Conservation (phyloP, 2,113 vertebrate genomes). For the Rhynchomys soricoides region DNA sequence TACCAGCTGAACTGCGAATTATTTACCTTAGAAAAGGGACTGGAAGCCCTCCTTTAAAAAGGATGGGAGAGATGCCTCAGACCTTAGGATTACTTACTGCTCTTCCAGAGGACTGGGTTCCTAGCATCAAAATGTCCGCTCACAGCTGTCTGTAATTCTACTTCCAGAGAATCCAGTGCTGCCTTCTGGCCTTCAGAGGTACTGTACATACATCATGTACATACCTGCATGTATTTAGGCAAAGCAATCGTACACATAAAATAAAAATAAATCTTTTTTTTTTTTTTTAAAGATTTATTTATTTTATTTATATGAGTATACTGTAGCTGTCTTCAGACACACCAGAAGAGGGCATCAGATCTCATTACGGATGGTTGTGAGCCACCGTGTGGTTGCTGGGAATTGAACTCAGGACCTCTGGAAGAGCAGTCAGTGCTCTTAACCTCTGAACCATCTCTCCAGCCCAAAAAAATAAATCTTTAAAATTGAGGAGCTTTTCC, state of each 20-base stretch:
- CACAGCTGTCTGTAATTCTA: background rate
- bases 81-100: background rate
- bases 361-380: too few relatives aligned
- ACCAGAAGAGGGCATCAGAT: too few relatives aligned
- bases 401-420: too few relatives aligned
- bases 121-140: background rate
- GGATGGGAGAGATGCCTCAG: background rate
- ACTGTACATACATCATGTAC: background rate
- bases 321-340: too few relatives aligned
- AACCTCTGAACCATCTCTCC: too few relatives aligned
- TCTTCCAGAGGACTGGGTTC: background rate
- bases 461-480: too few relatives aligned
- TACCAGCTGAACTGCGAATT: conserved; percentile 8
- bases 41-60: background rate
- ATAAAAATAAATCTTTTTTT: background rate
- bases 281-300: too few relatives aligned
- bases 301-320: too few relatives aligned
- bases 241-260: background rate
- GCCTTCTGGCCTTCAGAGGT: background rate
- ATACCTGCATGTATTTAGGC: background rate
- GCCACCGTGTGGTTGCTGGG: too few relatives aligned
- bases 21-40: background rate
- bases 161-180: background rate
- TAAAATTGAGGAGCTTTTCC: background rate
- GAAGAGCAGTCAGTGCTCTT: too few relatives aligned